A percentile compares a stretch with the other conserved stretches of the same genome.
phyloP scores from a whole-genome alignment of 2,113 vertebrate genomes.

The Microtus montanus region DNA sequence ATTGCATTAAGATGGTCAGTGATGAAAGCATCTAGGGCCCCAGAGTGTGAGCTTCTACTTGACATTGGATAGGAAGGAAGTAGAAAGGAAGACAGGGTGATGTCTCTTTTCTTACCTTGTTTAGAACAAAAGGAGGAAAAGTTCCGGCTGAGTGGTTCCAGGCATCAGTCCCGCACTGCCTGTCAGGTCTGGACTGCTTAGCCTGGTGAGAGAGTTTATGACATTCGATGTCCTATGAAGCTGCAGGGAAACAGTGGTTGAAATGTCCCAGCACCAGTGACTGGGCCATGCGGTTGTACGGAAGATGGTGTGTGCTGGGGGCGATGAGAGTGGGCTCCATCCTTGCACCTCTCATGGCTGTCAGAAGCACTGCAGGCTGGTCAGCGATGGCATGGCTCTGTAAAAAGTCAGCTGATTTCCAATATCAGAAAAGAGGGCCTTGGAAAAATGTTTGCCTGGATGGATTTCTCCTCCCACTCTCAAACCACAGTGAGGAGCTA shows the following conservation, averaged over 20 bases:
- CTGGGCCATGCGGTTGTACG: not conserved
- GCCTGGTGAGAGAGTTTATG: not conserved
- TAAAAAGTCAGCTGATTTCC: not conserved
- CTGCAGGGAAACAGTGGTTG: not conserved
- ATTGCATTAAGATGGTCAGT: slow-evolving; percentile 51
- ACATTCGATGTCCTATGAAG: accelerated
- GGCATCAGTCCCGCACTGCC: not conserved
- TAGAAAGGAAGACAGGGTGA: not conserved
- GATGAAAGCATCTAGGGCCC: slow-evolving; percentile 27
- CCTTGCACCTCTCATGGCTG: not conserved
- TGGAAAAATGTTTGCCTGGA: not conserved
- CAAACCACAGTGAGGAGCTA: not conserved
- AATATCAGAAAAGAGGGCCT: not conserved
- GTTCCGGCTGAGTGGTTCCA: not conserved
- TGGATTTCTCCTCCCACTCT: not conserved
- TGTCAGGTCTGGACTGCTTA: not conserved
- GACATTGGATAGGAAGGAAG: not conserved
- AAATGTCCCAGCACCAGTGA: not conserved
- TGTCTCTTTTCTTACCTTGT: not conserved
- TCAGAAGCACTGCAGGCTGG: not conserved
- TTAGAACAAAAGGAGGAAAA: slow-evolving; percentile 23
- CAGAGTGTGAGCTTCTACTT: not conserved
- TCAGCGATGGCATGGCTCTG: not conserved
- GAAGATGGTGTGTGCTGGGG: no score
- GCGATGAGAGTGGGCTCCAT: accelerated